Evolutionary conservation across 2,888 invertebrate genomes (phyloP).

Genomic region (Drosophila robusta): DNA sequence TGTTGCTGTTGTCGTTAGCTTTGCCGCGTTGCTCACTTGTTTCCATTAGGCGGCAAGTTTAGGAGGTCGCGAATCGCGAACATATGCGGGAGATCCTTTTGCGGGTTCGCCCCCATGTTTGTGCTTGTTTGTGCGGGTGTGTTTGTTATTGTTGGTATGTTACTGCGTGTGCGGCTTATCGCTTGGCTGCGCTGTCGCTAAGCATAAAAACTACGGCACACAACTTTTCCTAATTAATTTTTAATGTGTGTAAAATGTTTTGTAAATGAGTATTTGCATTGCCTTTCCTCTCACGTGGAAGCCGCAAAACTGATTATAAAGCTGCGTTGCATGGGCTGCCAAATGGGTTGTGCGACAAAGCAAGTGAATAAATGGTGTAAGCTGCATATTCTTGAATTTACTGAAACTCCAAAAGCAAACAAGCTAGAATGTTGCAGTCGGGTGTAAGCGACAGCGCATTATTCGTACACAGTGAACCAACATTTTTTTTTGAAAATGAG

Average conservation of each 20-base stretch:
- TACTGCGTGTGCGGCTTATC: slow-evolving; percentile 54
- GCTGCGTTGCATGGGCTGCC: neutral
- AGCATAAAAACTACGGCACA: slow-evolving; percentile 68
- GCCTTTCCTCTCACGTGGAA: slow-evolving; percentile 20
- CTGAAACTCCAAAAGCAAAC: too few relatives aligned
- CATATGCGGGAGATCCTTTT: slow-evolving; percentile 45
- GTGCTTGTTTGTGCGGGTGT: neutral
- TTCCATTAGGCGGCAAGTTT: slow-evolving; percentile 56
- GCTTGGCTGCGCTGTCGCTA: slow-evolving; percentile 62
- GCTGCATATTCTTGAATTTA: neutral
- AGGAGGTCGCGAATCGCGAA: slow-evolving; percentile 49
- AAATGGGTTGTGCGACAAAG: neutral
- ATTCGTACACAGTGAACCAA: too few relatives aligned
- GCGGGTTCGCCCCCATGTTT: slow-evolving; percentile 12
- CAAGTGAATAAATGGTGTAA: neutral
- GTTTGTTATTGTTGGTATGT: slow-evolving; percentile 18
- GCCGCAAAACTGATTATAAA: slow-evolving; percentile 16
- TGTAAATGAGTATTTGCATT: slow-evolving; percentile 59
- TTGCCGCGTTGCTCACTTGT: slow-evolving; percentile 47
- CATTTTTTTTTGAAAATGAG: too few relatives aligned
- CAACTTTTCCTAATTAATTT: slow-evolving; percentile 76
- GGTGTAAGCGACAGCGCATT: too few relatives aligned
- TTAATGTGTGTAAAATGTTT: slow-evolving; percentile 75
- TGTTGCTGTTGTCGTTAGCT: slow-evolving; percentile 30
- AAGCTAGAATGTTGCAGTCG: too few relatives aligned